Evolutionary conservation across 2,888 invertebrate species (phyloP), one percentile per base, ranked within the genome.

Genomic region (Drosophila phalerata): DNA sequence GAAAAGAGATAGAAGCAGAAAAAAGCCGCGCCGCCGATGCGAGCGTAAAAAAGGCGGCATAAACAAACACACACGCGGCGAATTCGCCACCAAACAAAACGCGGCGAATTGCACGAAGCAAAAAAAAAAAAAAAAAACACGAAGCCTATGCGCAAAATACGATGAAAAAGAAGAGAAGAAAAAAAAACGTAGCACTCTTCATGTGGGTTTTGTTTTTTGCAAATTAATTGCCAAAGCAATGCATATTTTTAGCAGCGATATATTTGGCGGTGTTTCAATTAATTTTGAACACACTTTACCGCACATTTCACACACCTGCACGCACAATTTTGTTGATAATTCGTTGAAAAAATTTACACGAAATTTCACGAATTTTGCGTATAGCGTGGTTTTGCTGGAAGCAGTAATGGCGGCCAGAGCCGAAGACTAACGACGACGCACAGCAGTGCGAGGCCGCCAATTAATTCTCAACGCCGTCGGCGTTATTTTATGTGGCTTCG

Each of bases 351-450:
- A 80, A 77, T 69, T 73, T 81, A 73, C 71, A 87, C 86, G n/a
- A 77, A 84, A 85, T 81, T 88, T 88, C 79, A 78, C 74, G 81
- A 85, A 81, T 85, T 90, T 91, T 78, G 81, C 86, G 82, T 84
- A 89, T 87, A 91, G 91, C 91, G 91, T 91, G 91, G 91, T 91
- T 91, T 85, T 85, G 88, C 76, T 90, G 87, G 89, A 95, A 95
- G 96, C 95, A 96, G 96, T 96, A 96, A 96, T 96, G 96, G 96
- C 96, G 96, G 96, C 89, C 88, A 79, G 73, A 87, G 79, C 88
- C 86, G 90, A 90, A 86, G 74, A 82, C 72, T 73, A 55, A 81
- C 83, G 86, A 85, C 82, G 81, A 83, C 81, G 86, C 72, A 55
- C 69, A 68, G 61, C 72, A 71, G 73, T 80, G 17, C 66, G 6